phyloP scores from a whole-genome alignment of 1,140 invertebrate species.

The Formica exsecta region DNA sequence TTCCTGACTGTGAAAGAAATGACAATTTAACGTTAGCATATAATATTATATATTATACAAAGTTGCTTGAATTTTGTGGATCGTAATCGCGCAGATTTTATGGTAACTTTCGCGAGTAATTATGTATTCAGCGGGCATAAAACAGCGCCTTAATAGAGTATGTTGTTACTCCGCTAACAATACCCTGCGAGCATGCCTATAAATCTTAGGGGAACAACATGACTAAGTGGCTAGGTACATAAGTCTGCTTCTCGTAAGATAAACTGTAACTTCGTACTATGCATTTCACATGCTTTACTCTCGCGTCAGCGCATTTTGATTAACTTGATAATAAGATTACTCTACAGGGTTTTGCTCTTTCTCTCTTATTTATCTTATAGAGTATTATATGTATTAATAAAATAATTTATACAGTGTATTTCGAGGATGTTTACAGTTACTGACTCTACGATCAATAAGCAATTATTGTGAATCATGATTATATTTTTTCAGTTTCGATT shows the following conservation, averaged over 20 bases:
- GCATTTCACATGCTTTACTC: constrained; percentile 9
- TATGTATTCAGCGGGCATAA: constrained; percentile 33
- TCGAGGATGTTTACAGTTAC: not conserved
- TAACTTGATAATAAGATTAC: constrained; percentile 28
- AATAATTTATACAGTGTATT: not conserved
- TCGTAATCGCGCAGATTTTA: not conserved
- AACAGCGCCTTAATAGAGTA: constrained; percentile 37
- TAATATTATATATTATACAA: not conserved
- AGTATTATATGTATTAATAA: not conserved
- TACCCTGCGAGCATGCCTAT: not conserved
- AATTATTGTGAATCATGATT: constrained; percentile 3
- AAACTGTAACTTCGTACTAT: constrained; percentile 32
- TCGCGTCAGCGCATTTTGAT: constrained; percentile 47
- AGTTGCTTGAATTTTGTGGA: constrained; percentile 8
- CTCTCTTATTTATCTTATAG: not conserved
- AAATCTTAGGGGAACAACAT: constrained; percentile 38
- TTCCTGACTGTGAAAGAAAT: not conserved
- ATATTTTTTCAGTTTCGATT: constrained; percentile 60
- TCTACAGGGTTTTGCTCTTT: not conserved
- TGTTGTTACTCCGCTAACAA: constrained; percentile 54
- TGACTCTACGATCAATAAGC: not conserved
- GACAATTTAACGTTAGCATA: not conserved
- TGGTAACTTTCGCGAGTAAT: constrained; percentile 31
- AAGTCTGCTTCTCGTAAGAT: constrained; percentile 29
- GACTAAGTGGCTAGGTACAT: constrained; percentile 46